Evolutionary conservation across 2,797 vertebrate species (phyloP).

Genomic region (Thripadectes ignobilis): DNA sequence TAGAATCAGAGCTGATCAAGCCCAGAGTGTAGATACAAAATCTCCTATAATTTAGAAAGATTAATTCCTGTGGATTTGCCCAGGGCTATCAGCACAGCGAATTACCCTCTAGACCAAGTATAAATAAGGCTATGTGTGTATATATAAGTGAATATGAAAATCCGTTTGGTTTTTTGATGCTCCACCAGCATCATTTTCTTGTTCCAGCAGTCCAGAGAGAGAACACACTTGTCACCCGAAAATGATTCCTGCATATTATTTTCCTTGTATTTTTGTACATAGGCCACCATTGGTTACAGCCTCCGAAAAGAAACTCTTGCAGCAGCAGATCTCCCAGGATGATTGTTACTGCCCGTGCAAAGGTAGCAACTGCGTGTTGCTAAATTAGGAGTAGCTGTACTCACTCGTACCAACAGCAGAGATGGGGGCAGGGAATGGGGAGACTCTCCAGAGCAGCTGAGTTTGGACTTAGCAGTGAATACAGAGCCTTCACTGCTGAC

Average conservation of each 20-base stretch:
- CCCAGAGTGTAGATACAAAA: not conserved
- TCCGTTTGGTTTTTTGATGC: not conserved
- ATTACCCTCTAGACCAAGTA: not conserved
- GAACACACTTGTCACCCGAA: not conserved
- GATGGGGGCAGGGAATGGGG: not conserved
- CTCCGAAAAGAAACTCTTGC: not conserved
- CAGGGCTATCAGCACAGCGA: not conserved
- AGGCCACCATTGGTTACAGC: not conserved
- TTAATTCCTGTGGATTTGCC: not conserved
- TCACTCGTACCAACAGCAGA: not conserved
- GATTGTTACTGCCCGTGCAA: not conserved
- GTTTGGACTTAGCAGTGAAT: slow-evolving; percentile 20
- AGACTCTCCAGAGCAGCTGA: slow-evolving; percentile 46
- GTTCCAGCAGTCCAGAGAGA: not conserved
- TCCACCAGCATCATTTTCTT: not conserved
- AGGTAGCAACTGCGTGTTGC: not conserved
- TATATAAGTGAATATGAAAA: not conserved
- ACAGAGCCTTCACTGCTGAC: slow-evolving; percentile 36
- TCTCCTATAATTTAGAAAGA: not conserved
- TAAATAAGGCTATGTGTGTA: not conserved
- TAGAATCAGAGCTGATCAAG: not conserved
- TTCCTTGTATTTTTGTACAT: not conserved
- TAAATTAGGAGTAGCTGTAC: slow-evolving; percentile 38
- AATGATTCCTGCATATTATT: not conserved
- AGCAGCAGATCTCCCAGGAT: not conserved